These are phyloP conservation scores for Phanerotoma sp. DNA, from an alignment of 2,888 invertebrate genomes.

Conservation along the genomic window DNA sequence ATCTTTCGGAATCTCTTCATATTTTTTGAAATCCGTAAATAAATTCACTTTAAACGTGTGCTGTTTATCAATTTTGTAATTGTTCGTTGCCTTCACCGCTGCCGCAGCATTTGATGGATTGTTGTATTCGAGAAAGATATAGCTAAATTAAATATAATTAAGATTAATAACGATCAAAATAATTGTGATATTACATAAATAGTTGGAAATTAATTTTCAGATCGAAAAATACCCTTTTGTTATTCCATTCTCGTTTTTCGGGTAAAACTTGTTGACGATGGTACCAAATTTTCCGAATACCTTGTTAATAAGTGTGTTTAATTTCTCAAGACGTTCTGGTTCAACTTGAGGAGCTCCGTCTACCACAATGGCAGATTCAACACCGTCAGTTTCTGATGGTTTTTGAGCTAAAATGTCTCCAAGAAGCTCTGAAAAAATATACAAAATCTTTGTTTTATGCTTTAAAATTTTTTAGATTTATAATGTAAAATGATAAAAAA, in stretches of 20 bases:
- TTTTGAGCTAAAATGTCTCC: conserved; percentile 86
- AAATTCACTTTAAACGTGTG: conserved; percentile 93
- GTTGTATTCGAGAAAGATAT: conserved; percentile 89
- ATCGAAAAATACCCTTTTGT: conserved; percentile 73
- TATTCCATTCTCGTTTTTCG: conserved; percentile 75
- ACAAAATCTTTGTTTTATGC: conserved; percentile 12
- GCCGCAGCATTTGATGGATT: conserved; percentile 82
- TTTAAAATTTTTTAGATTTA: too few species aligned
- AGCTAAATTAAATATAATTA: conserved; percentile 57
- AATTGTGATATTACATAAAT: conserved; percentile 1
- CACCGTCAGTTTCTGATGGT: conserved; percentile 94
- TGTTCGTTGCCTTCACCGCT: conserved; percentile 85
- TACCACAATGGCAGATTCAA: conserved; percentile 93
- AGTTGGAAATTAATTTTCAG: conserved; percentile 7
- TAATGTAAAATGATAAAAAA: too few species aligned
- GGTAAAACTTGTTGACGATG: conserved; percentile 88
- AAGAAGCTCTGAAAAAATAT: conserved; percentile 72
- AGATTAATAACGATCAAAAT: background rate
- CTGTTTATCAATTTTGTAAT: conserved; percentile 92
- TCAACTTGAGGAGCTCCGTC: conserved; percentile 97
- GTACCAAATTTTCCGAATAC: conserved; percentile 86
- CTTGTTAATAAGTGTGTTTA: conserved; percentile 89
- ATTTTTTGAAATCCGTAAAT: conserved; percentile 95
- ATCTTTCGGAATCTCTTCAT: conserved; percentile 84
- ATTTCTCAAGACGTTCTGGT: conserved; percentile 86